Conservation (phyloP, 2,113 vertebrate species). For the Leuciscus idus region DNA sequence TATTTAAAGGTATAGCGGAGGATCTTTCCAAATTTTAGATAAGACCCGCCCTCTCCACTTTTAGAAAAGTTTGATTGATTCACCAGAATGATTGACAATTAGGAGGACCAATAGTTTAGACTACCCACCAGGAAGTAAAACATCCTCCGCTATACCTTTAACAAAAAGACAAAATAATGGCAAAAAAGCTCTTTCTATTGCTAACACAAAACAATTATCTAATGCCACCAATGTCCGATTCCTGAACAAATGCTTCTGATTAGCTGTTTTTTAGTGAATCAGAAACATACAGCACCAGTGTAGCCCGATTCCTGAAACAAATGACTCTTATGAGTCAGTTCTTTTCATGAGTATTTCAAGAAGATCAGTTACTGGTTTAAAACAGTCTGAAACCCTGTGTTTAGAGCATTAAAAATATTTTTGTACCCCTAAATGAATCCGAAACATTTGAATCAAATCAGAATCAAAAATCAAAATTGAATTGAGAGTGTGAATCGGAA, state of each 20-base stretch:
- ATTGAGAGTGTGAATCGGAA: not conserved
- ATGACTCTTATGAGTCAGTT: not conserved
- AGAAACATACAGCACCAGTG: not conserved
- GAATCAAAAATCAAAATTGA: not conserved
- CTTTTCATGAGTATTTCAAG: not conserved
- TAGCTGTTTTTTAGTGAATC: not conserved
- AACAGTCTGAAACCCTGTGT: not conserved
- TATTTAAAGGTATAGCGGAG: too few species aligned
- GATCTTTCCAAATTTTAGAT: too few species aligned
- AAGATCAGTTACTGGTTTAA: not conserved
- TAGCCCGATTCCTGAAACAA: not conserved
- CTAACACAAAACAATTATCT: too few species aligned
- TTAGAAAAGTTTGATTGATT: too few species aligned
- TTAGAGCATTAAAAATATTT: not conserved
- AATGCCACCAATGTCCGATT: not conserved
- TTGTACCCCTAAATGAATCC: not conserved
- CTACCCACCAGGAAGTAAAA: too few species aligned
- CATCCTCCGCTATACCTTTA: too few species aligned
- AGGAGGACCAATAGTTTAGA: too few species aligned
- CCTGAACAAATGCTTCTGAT: not conserved
- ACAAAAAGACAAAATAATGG: too few species aligned
- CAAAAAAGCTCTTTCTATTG: too few species aligned
- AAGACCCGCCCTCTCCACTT: too few species aligned
- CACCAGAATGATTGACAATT: too few species aligned
- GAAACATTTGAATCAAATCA: not conserved